Base-by-base conservation (phyloP, 2,113 vertebrate genomes). In the Hyperopisus bebe region DNA sequence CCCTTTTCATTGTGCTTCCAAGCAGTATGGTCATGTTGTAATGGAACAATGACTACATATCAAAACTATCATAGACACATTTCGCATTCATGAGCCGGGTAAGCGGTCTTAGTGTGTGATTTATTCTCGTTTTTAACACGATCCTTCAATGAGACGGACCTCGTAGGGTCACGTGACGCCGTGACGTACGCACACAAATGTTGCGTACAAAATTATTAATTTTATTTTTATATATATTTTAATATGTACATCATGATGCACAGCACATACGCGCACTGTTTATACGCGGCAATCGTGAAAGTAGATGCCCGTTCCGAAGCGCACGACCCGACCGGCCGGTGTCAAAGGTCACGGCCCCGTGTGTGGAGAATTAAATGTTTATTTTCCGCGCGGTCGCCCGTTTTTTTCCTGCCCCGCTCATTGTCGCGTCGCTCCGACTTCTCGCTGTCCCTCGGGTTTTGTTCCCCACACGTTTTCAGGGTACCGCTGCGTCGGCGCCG, bases 311-410 rank as follows among this genome's bases (percentile, higher is more conserved):
- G 21, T 42, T 39, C 53, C 19, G 2, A 55, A 53, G n/a, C 11
- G 47, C 31, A 11, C 80, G 31, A 89, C 74, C 46, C 44, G 35
- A 83, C 13, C 48, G 5, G 51, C 15, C 4, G 42, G 55, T 66
- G 89, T 90, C 89, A 90, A 90, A 90, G 89, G 53, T 90, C 89
- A 86, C 89, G 55, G 44, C 58, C 83, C 46, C 19, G n/a, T 84
- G 13, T 19, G 15, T 17, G 53, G 8, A 62, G 39, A 84, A 84
- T 84, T 46, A 84, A 70, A 88, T 21, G 35, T 21, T 53, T 82
- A 80, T 82, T 77, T 47, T 70, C 62, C 0, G n/a, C 13, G 5
- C 10, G 10, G 35, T 39, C 2, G 15, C 35, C 5, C 1, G 82
- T 84, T 84, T 4, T 84, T 84, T 84, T 84, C 44, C 39, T 7